Evolutionary conservation across 1,140 invertebrate species (phyloP).

Genomic region (Sogatella furcifera): DNA sequence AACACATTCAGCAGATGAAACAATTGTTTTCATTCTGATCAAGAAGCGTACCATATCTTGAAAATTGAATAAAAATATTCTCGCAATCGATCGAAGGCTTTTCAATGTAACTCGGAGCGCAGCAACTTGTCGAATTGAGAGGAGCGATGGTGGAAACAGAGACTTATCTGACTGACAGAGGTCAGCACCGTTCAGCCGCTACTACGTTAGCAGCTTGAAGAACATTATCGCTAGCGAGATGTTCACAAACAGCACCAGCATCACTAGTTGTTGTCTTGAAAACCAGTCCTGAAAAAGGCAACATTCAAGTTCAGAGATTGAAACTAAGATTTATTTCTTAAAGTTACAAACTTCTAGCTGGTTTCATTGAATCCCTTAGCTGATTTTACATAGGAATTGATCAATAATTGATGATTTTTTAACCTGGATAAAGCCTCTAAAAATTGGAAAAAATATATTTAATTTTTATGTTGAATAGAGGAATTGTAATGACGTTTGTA

Average conservation of each 20-base stretch:
- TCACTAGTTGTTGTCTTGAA: conserved; percentile 88
- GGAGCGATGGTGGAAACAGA: not conserved
- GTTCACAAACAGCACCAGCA: conserved; percentile 92
- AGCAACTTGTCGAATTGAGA: not conserved
- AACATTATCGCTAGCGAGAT: conserved; percentile 94
- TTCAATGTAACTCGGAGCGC: not conserved
- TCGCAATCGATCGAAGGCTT: conserved; percentile 9
- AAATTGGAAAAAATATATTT: no score
- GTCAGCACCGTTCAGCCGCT: conserved; percentile 5
- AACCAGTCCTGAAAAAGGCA: conserved; percentile 84
- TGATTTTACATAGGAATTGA: no score
- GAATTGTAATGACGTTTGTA: no score
- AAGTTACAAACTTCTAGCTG: no score
- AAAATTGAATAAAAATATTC: conserved; percentile 2
- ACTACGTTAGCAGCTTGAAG: conserved; percentile 90
- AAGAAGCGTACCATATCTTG: not conserved
- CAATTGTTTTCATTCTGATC: not conserved
- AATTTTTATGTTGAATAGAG: no score
- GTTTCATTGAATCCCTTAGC: no score
- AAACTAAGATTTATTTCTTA: no score
- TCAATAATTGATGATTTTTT: no score
- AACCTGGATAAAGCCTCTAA: no score
- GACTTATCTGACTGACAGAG: not conserved
- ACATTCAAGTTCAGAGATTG: not conserved
- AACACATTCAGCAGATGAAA: not conserved